Percentiles rank a stretch among this genome's conserved stretches.
Conservation (phyloP, 2,113 vertebrate species). For the Anser cygnoides region DNA sequence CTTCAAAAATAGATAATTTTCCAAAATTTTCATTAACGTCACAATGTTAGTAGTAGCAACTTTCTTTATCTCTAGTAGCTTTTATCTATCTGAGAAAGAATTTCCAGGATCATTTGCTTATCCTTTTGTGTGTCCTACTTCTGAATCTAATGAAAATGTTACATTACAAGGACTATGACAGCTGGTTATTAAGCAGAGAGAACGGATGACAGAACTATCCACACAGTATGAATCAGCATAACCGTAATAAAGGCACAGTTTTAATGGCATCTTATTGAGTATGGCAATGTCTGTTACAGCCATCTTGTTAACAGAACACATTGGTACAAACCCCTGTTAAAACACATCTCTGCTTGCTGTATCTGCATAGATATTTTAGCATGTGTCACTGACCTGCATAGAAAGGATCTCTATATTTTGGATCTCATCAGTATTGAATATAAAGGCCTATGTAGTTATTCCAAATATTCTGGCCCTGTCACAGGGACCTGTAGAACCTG, state of each 20-base stretch:
- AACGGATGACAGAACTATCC: not conserved
- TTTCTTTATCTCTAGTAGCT: not conserved
- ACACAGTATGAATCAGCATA: not conserved
- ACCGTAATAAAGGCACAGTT: not conserved
- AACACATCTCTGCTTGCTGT: not conserved
- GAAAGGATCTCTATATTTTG: not conserved
- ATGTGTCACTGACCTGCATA: not conserved
- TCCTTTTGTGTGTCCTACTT: conserved; percentile 16
- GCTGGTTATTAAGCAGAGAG: conserved; percentile 21
- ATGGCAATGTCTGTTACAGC: not conserved
- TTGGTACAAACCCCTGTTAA: not conserved
- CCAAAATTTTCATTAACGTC: conserved; percentile 9
- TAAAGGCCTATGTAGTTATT: not conserved
- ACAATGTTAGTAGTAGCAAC: not conserved
- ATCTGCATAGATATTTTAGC: not conserved
- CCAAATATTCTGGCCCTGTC: not conserved
- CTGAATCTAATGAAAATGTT: conserved; percentile 8
- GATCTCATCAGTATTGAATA: not conserved
- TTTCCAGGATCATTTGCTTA: conserved; percentile 9
- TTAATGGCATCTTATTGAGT: not conserved
- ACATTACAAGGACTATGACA: not conserved
- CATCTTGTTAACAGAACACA: not conserved
- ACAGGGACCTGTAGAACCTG: not conserved
- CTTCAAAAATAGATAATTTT: not conserved
- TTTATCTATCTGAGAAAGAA: conserved; percentile 13